These are phyloP conservation scores for Oxygymnocypris stewartii DNA, from an alignment of 2,113 vertebrate genomes.

Conservation along the genomic window DNA sequence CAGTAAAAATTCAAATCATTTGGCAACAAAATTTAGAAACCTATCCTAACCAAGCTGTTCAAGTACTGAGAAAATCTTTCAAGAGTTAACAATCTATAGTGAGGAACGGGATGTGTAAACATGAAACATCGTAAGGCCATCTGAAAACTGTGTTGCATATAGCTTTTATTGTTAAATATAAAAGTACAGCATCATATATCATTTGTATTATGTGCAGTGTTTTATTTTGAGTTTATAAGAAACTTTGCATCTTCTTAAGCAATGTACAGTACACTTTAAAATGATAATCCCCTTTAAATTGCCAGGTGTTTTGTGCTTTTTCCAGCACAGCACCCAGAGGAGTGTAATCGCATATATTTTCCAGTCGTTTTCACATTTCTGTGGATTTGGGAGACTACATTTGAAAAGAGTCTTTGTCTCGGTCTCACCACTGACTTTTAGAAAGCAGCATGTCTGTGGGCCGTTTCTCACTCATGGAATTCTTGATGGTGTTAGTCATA, in stretches of 20 bases:
- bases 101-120: background rate
- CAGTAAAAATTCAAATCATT: too few relatives aligned
- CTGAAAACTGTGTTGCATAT: background rate
- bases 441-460: background rate
- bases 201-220: background rate
- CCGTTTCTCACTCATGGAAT: background rate
- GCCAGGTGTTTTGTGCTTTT: background rate
- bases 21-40: too few relatives aligned
- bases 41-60: too few relatives aligned
- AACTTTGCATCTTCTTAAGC: background rate
- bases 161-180: background rate
- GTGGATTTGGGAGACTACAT: background rate
- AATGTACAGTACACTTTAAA: too few relatives aligned
- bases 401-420: background rate
- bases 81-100: background rate
- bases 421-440: background rate
- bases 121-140: background rate
- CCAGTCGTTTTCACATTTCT: background rate
- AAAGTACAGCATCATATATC: background rate
- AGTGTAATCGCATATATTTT: background rate
- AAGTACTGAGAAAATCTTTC: background rate
- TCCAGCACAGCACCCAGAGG: background rate
- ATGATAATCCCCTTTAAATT: background rate
- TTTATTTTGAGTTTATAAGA: background rate
- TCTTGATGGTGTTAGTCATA: background rate